Evolutionary conservation across 92 coral and sea anemone species (phyloP), one percentile per base, ranked within the genome.

Genomic region (Paragorgia papillata): DNA sequence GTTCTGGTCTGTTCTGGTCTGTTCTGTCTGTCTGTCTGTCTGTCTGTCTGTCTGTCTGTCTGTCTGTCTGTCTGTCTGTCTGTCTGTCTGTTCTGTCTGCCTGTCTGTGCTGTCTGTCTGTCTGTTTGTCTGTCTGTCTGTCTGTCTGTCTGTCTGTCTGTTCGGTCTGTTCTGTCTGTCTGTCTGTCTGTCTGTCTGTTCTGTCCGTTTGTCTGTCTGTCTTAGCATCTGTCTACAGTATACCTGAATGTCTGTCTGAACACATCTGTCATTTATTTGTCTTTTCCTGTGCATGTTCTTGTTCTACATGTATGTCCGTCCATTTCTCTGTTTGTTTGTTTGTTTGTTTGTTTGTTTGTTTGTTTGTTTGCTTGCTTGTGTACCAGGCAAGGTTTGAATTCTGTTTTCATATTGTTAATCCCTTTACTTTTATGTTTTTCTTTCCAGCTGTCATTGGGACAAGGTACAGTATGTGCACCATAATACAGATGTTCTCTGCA

Each of bases 371-470:
- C n/a, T n/a, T n/a, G n/a, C n/a, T n/a, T n/a, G n/a, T n/a, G n/a
- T n/a, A n/a, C n/a, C n/a, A 4, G 6, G 12, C 12, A 12, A 37
- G 43, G 5, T 37, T 37, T 37, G n/a, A n/a, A n/a, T 37, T 37
- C 43, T 37, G 12, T 37, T 51, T 17, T 5, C 26, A 17, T 7
- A 17, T 17, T 22, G 21, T 51, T 51, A 5, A 28, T 28, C 22
- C 3, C 28, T 56, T 67, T 31, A 69, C 29, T 43, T 26, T 69
- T 0, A 8, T 50, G 7, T 69, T 26, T 30, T 51, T 8, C 7
- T 29, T 19, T 69, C 28, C 35, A 69, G 76, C 76, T 29, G 61
- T 69, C 8, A 28, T 69, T 29, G 76, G 76, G 4, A 51, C 18
- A 9, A 69, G 76, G 46, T n/a, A n/a, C n/a, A n/a, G n/a, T 67